These are phyloP conservation scores for Macrophya alboannulata DNA, from an alignment of 2,888 invertebrate genomes.

Conservation along the genomic window DNA sequence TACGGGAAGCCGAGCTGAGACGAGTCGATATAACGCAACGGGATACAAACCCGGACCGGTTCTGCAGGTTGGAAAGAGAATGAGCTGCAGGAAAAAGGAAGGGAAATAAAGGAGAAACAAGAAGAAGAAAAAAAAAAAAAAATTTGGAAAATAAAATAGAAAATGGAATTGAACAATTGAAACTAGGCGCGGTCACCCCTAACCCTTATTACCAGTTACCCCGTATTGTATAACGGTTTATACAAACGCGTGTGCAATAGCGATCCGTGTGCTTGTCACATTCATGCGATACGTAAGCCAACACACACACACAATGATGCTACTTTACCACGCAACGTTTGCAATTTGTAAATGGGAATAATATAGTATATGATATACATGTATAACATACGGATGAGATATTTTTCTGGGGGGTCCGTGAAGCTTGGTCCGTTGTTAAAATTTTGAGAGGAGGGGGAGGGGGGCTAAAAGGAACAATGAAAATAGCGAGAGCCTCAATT, in stretches of 20 bases:
- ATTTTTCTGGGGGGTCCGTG: constrained; percentile 11
- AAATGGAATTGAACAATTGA: constrained; percentile 46
- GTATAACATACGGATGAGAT: background rate
- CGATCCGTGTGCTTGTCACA: background rate
- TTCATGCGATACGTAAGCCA: background rate
- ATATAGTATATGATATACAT: background rate
- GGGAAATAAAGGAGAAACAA: too few species aligned
- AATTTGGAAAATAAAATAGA: constrained; percentile 17
- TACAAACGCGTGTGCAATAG: background rate
- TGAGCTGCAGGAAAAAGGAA: background rate
- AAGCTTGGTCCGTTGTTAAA: background rate
- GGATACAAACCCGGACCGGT: background rate
- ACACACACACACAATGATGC: background rate
- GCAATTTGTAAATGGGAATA: background rate
- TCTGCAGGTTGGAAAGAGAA: background rate
- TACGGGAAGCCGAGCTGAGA: constrained; percentile 61
- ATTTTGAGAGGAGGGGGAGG: background rate
- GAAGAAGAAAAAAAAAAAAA: background rate
- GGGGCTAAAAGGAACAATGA: constrained; percentile 40
- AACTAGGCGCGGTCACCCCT: constrained; percentile 28
- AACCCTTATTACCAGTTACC: constrained; percentile 13
- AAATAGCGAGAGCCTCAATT: constrained; percentile 48
- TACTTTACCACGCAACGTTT: background rate
- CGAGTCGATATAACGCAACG: constrained; percentile 57
- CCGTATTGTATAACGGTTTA: background rate